Evolutionary conservation across 2,113 vertebrate species (phyloP), one percentile per base, ranked within the genome.

Genomic region (Hemiprocne comata): DNA sequence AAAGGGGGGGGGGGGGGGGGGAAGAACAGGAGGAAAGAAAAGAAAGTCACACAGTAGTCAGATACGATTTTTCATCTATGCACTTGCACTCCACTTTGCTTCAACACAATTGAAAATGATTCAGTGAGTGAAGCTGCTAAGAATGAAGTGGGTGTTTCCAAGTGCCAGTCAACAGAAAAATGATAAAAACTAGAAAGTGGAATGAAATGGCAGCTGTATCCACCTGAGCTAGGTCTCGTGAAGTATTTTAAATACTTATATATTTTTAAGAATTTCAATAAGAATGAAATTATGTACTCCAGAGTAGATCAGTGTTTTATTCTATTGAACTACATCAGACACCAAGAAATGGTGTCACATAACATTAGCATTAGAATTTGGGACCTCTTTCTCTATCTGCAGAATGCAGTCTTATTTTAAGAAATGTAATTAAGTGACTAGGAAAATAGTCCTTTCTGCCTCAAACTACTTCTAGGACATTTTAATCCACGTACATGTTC

Each of bases 101-200:
- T 89, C 54, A 91, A 42, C 50, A 57, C 78, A 92, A 38, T 60
- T 69, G 58, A 79, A 91, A 89, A 81, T 44, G 46, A 72, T 69
- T 94, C 72, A 72, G 62, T 77, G 64, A 94, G 62, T 87, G 72
- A 87, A 87, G 36, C 55, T 57, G 24, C 73, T 78, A 61, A 87
- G 66, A 92, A 94, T 76, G 40, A 89, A 95, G 76, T 91, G 62
- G 92, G 76, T 65, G 50, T 92, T 95, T 95, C 83, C 29, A 88
- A 78, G 82, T 94, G 89, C 40, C 85, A 95, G 79, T 95, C 60
- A 85, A 91, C 50, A 94, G 85, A 89, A 93, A 93, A 96, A 76
- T 64, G 26, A 73, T 46, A 72, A 83, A 95, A 95, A 78, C 65
- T 54, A 48, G 34, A 58, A 91, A 94, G 28, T 85, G 48, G 91